These are phyloP conservation scores for Brachionus plicatilis DNA, from an alignment of 1,140 invertebrate genomes.

Conservation along the genomic window DNA sequence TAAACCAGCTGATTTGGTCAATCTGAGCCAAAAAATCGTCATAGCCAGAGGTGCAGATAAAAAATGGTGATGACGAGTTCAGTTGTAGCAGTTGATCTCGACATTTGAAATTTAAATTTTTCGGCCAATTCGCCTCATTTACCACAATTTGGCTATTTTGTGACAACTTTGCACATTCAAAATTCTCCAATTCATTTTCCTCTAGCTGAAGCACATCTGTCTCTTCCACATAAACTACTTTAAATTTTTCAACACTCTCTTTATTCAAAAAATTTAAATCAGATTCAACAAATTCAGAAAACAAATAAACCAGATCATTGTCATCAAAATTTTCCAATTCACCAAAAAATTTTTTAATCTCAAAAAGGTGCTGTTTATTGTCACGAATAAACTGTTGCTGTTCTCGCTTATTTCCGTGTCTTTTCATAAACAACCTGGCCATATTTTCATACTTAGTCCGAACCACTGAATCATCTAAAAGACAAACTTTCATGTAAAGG, in stretches of 20 bases:
- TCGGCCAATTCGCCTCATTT: not conserved
- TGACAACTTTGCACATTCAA: not conserved
- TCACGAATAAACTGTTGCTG: not conserved
- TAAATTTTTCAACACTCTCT: not conserved
- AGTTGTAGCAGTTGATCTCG: not conserved
- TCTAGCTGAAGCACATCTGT: not conserved
- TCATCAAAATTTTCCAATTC: slow-evolving; percentile 1
- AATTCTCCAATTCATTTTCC: not conserved
- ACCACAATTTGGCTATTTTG: not conserved
- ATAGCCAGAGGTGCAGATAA: not conserved
- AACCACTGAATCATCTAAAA: not conserved
- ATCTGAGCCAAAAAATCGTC: not conserved
- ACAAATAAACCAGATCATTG: not conserved
- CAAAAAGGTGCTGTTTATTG: not conserved
- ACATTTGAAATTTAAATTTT: slow-evolving; percentile 7
- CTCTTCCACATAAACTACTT: not conserved
- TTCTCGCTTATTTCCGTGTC: not conserved
- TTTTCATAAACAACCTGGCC: not conserved
- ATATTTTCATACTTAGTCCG: slow-evolving; percentile 11
- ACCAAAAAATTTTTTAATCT: not conserved
- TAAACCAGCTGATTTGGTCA: not conserved
- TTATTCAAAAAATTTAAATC: not conserved
- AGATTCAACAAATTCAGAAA: not conserved
- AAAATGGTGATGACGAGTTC: slow-evolving; percentile 26
- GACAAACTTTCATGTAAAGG: not conserved